Conservation (phyloP, 2,888 invertebrate genomes). For the Eledona agricola region DNA sequence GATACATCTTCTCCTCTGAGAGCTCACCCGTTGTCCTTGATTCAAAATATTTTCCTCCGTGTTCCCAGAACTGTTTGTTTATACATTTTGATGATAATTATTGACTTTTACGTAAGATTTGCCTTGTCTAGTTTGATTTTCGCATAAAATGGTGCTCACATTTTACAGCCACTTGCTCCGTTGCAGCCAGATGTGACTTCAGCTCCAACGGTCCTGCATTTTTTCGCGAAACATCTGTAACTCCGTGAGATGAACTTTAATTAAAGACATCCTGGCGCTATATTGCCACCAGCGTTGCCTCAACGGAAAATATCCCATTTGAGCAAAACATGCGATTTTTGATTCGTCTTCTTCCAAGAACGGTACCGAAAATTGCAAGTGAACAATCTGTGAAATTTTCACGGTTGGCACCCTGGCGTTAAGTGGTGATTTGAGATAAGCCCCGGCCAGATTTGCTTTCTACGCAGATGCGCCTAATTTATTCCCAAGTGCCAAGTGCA, state of each 20-base stretch:
- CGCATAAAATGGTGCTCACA: no score
- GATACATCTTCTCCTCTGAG: conserved; percentile 25
- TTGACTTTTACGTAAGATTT: conserved; percentile 15
- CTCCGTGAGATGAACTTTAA: conserved; percentile 42
- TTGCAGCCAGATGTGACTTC: conserved; percentile 46
- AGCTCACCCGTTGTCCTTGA: conserved; percentile 40
- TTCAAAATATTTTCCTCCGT: conserved; percentile 36
- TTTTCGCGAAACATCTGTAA: conserved; percentile 51
- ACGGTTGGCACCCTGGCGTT: neutral
- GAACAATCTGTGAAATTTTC: conserved; percentile 8
- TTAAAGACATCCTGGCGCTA: conserved; percentile 40
- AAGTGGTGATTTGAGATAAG: no score
- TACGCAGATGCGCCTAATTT: no score
- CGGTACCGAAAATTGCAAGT: conserved; percentile 4
- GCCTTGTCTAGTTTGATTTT: neutral
- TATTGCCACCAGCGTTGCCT: conserved; percentile 7
- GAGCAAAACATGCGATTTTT: conserved; percentile 13
- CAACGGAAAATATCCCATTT: conserved; percentile 1
- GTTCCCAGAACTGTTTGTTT: conserved; percentile 34
- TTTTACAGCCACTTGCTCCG: conserved; percentile 1
- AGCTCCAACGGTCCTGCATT: conserved; percentile 50
- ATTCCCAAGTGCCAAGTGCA: no score
- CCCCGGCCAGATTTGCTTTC: no score
- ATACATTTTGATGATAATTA: conserved; percentile 21
- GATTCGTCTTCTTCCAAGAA: conserved; percentile 20